Base-by-base conservation (phyloP, 2,113 vertebrate genomes). In the Sula dactylatra region DNA sequence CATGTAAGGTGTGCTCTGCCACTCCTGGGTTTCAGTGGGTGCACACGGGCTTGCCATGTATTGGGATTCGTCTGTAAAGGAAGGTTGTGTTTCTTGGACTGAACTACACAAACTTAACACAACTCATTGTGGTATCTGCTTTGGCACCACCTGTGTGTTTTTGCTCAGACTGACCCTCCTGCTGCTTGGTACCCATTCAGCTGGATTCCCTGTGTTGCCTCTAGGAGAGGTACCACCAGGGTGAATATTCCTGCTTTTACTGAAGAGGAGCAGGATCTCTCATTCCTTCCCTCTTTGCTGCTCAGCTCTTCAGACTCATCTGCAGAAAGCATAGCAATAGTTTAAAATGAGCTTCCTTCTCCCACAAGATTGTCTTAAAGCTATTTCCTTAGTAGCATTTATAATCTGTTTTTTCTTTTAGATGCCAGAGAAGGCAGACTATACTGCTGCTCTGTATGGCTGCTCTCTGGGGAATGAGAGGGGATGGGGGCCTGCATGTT, bases 1-100 rank as follows among this genome's bases (percentile, higher is more conserved):
- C 6, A 15, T 24, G 7, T 31, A 24, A 45, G 13, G 20, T n/a
- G 25, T 59, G 18, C 32, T 36, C 16, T 74, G 21, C 4, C 9
- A 4, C 19, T 74, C 3, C 8, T 73, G 27, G 6, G 7, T 66
- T 91, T 88, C 2, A 3, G 12, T 70, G 64, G 17, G 55, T 34
- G 18, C 27, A 32, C 0, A 0, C 21, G 45, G 49, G 11, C 62
- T 86, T 86, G 16, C 21, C 4, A 0, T 34, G 3, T 64, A 5
- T 6, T 52, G 20, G 12, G 34, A 44, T 8, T 32, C 1, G 0
- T 31, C 40, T 83, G 44, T 77, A 52, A 70, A 73, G 44, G 10
- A 45, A 25, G 3, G 34, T 40, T 83, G 11, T 81, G 29, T 58
- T 89, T 81, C 25, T 77, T 54, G 11, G 18, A 36, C 65, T 66